Evolutionary conservation across 2,797 vertebrate species (phyloP).

Genomic region (Babyrousa celebensis): DNA sequence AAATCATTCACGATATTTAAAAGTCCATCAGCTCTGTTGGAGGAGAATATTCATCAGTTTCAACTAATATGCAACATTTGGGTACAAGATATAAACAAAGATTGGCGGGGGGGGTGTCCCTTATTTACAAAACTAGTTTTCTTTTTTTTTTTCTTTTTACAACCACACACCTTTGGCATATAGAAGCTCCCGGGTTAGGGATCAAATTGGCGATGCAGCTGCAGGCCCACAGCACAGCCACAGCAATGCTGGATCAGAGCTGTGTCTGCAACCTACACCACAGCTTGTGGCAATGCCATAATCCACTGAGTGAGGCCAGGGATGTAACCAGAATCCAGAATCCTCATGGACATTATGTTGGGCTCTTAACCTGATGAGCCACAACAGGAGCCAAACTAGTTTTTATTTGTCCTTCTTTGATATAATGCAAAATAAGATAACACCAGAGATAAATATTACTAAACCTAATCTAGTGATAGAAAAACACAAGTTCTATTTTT

Average conservation of each 20-base stretch:
- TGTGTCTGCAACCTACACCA: too few relatives aligned
- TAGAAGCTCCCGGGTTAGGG: too few relatives aligned
- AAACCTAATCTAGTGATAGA: neutral
- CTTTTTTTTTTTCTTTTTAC: too few relatives aligned
- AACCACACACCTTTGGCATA: too few relatives aligned
- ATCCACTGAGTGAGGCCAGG: too few relatives aligned
- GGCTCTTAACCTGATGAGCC: too few relatives aligned
- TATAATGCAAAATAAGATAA: conserved; percentile 12
- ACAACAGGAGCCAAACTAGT: neutral
- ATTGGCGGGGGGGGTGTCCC: neutral
- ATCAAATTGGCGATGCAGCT: too few relatives aligned
- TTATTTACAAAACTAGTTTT: neutral
- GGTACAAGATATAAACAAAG: neutral
- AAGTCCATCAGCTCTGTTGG: neutral
- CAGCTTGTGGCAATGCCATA: too few relatives aligned
- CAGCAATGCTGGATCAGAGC: too few relatives aligned
- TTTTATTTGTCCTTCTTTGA: neutral
- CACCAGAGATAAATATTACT: neutral
- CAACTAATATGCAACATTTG: neutral
- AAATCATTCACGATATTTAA: neutral
- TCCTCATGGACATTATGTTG: too few relatives aligned
- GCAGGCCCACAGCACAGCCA: too few relatives aligned
- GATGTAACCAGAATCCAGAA: too few relatives aligned
- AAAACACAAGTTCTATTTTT: neutral
- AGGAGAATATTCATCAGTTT: neutral